Evolutionary conservation across 2,888 invertebrate species (phyloP), one percentile per base, ranked within the genome.

Genomic region (Auanema freiburgensis): DNA sequence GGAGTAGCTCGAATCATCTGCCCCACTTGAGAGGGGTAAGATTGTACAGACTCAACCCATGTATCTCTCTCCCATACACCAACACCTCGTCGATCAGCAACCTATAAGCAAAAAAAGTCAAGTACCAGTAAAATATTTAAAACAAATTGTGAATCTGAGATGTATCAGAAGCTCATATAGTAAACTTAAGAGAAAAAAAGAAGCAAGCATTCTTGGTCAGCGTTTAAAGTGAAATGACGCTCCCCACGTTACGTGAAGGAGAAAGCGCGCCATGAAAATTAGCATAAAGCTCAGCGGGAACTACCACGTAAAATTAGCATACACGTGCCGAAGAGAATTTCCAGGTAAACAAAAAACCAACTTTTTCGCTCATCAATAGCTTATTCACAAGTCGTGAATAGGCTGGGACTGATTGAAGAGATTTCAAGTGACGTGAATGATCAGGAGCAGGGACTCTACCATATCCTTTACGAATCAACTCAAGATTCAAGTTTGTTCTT

Each of bases 21-120:
- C 1, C 67, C 66, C 8, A 74, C 66, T 57, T 79, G 77, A n/a
- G 80, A 72, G 5, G 82, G 82, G 25, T 77, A 73, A 0, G 76
- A 73, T 24, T 74, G 76, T 8, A 82, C 69, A n/a, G 74, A 73
- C 67, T 83, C 83, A 18, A 82, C 80, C 79, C 78, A 80, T 2
- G 80, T 75, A 55, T 77, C 75, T 8, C 82, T 64, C 63, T 83
- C 79, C 83, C 83, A 83, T n/a, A 83, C 74, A 10, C 83, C 83
- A 25, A 84, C 74, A 18, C 83, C 83, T n/a, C 83, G 71, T 14
- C 78, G 71, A 53, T 83, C 81, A 6, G 83, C 83, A 24, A 83
- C 69, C 76, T 77, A 56, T 53, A 63, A 55, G 21, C 21, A 46
- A 46, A 46, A 16, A 18, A 46, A 21, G 33, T 33, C 33, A 33